Base-by-base conservation (phyloP, 2,797 vertebrate genomes). In the Cyclopterus lumpus region DNA sequence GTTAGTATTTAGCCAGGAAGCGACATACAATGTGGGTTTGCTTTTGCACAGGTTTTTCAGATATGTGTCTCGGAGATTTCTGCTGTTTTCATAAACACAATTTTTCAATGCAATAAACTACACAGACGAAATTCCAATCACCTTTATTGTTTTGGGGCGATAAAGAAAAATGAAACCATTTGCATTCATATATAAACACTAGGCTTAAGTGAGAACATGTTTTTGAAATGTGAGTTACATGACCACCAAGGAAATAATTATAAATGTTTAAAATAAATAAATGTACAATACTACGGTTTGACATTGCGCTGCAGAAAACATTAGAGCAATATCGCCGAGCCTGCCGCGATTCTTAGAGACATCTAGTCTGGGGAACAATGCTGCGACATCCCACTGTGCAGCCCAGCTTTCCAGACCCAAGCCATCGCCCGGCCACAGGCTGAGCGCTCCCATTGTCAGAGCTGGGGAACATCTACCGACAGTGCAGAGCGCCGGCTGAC, bases 371-470 rank as follows among this genome's bases (percentile, higher is more conserved):
- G 63, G 57, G 83, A 88, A 94, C 92, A 94, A 93, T 89, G 77
- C 80, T 20, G 54, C 36, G 67, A 73, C 65, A 80, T 91, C 91
- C 88, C 9, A 70, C 89, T 86, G 88, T 65, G 89, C 84, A 67
- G 76, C 73, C 54, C 40, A 65, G 81, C 78, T 62, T 80, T 84
- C 81, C 65, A 72, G 66, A 71, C 67, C 60, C 67, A 72, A 71
- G 73, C 81, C 86, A 62, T 72, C 49, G 38, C 76, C 60, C 11
- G 30, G 53, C 82, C 80, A 44, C 83, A 54, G 83, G 44, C 87
- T 92, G 83, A 87, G 88, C 84, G 89, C 89, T 71, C 82, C 90
- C 79, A 90, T 92, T 93, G 92, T 94, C 87, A 81, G 40, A 20
- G 57, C 82, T 36, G 67, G 49, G 79, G 82, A 88, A 92, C 86